Conservation (phyloP, 2,797 vertebrate species). For the Tarsius wallacei region DNA sequence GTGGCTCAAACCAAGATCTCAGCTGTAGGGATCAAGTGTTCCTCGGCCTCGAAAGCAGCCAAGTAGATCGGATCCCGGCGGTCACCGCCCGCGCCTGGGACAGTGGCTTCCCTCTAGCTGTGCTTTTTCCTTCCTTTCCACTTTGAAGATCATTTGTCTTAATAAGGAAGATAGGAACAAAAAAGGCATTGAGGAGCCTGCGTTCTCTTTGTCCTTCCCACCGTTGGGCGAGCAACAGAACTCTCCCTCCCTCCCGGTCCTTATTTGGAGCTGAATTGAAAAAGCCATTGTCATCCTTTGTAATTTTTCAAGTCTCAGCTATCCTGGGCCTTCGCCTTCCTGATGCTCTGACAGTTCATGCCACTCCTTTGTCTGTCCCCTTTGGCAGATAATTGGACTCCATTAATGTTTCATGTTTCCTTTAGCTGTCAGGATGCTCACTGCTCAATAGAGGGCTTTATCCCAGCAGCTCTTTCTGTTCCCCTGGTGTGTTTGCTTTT, state of each 20-base stretch:
- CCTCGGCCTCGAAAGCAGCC: not conserved
- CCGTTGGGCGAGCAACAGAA: not conserved
- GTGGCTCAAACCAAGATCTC: not conserved
- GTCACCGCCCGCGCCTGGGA: too few relatives aligned
- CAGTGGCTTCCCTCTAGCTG: not conserved
- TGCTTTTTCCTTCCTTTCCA: not conserved
- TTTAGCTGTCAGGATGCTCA: not conserved
- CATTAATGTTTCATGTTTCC: not conserved
- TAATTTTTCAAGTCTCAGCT: not conserved
- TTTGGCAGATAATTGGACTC: conserved; percentile 20
- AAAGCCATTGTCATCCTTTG: not conserved
- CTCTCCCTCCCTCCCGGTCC: conserved; percentile 26
- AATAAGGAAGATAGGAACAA: conserved; percentile 11
- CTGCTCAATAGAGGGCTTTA: not conserved
- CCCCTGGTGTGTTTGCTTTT: not conserved
- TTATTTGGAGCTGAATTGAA: conserved; percentile 14
- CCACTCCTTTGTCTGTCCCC: conserved; percentile 51
- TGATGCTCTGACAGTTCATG: not conserved
- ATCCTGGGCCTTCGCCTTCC: not conserved
- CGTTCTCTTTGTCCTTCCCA: not conserved
- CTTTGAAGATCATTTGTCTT: conserved; percentile 29
- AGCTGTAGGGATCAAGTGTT: rapidly evolving
- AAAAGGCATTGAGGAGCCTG: not conserved
- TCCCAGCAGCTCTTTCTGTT: not conserved
- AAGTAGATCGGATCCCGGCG: rapidly evolving